Conservation (phyloP, 2,797 vertebrate species). For the Sebastes matsubarae region DNA sequence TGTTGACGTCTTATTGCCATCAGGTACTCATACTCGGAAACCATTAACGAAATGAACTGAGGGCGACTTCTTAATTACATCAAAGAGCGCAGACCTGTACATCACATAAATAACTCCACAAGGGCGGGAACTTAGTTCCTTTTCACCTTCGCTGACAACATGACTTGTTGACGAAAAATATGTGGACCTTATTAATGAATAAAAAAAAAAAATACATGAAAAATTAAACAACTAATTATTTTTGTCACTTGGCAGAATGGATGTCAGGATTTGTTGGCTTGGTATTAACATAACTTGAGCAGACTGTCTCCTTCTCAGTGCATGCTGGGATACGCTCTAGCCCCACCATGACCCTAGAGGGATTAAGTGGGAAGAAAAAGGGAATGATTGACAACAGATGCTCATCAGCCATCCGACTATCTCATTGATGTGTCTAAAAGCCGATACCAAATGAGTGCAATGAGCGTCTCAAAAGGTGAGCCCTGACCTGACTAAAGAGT, state of each 20-base stretch:
- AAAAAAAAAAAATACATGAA: not conserved
- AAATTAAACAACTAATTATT: constrained; percentile 1
- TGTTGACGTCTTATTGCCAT: constrained; percentile 17
- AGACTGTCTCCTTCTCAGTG: not conserved
- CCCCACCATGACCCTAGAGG: constrained; percentile 14
- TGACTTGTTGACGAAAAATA: not conserved
- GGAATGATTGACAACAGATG: constrained; percentile 48
- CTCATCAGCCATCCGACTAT: constrained; percentile 22
- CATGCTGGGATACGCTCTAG: constrained; percentile 30
- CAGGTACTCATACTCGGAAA: constrained; percentile 1
- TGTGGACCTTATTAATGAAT: not conserved
- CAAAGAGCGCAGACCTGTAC: not conserved
- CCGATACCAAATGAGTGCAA: constrained; percentile 11
- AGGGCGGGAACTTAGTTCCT: not conserved
- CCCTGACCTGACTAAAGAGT: constrained; percentile 34
- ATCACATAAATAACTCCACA: not conserved
- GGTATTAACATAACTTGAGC: not conserved
- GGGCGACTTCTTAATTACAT: constrained; percentile 20
- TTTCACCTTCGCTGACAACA: not conserved
- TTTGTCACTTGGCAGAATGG: not conserved
- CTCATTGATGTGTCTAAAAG: constrained; percentile 43
- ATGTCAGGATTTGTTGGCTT: constrained; percentile 5
- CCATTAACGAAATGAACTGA: constrained; percentile 25
- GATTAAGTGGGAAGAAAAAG: constrained; percentile 40
- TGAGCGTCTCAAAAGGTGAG: constrained; percentile 46